Evolutionary conservation across 2,797 vertebrate genomes (phyloP).

Genomic region (Sorex maritimensis): DNA sequence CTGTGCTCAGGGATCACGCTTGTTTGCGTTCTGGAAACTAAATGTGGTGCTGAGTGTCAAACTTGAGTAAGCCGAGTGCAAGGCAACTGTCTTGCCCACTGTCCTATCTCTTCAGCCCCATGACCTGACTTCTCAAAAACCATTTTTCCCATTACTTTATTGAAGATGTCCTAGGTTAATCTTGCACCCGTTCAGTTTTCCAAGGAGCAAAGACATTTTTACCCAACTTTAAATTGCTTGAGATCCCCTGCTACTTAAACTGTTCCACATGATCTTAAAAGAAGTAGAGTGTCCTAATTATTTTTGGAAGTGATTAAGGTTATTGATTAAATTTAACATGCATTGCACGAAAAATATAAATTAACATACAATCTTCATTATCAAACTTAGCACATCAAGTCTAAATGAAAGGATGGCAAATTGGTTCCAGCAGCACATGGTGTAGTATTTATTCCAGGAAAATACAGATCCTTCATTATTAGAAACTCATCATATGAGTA

Average conservation of each 20-base stretch:
- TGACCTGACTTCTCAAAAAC: too few relatives aligned
- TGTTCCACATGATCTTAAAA: background rate
- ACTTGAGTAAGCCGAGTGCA: too few relatives aligned
- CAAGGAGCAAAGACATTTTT: background rate
- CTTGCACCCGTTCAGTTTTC: background rate
- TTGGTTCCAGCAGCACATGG: background rate
- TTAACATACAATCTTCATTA: background rate
- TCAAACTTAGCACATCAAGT: background rate
- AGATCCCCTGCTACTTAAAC: background rate
- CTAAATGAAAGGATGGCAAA: background rate
- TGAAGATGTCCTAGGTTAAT: background rate
- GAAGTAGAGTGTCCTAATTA: slow-evolving; percentile 5
- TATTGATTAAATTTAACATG: background rate
- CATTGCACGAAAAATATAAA: background rate
- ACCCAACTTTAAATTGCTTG: background rate
- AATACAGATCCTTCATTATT: background rate
- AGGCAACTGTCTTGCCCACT: too few relatives aligned
- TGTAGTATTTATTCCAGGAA: background rate
- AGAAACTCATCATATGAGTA: too few relatives aligned
- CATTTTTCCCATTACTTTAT: too few relatives aligned
- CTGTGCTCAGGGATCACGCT: too few relatives aligned
- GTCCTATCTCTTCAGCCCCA: too few relatives aligned
- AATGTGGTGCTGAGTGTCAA: too few relatives aligned
- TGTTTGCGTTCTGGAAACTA: too few relatives aligned
- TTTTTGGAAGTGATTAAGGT: slow-evolving; percentile 45